Base-by-base conservation (phyloP, 2,113 vertebrate species). In the Eclectus roratus region DNA sequence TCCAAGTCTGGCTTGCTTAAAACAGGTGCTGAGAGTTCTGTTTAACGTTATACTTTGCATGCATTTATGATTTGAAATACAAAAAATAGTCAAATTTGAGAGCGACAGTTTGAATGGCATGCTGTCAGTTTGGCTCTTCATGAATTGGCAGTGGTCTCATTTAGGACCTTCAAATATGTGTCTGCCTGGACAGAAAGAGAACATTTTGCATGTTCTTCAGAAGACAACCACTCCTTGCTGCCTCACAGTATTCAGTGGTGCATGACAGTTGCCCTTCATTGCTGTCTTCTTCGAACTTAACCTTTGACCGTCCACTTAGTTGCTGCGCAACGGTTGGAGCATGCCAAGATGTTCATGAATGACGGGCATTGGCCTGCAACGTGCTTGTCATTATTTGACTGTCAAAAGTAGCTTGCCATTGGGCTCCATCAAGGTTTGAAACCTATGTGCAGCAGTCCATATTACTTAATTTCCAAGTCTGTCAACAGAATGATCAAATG, bases 231-330 rank as follows among this genome's bases (percentile, higher is more conserved):
- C 98, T 98, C 98, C 98, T 98, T 91, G 96, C 97, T 84, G 96
- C 98, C 89, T 95, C 94, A 47, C 98, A 95, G 96, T 91, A 98
- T 95, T 98, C 99, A 98, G 96, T 97, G 98, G 98, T 99, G 99
- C 99, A 98, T 99, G 99, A 99, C 99, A 99, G 99, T 99, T 99
- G 98, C 99, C 99, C 99, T 99, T 99, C 99, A 99, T 98, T 60
- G 98, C 99, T 98, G 99, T 99, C 99, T 99, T 98, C 98, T 98
- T 94, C 97, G 94, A 98, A 98, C 98, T 99, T 99, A 98, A 99
- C 99, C 99, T 99, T 98, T 99, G 99, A 99, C 99, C 98, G 88
- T 96, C 97, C 97, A 85, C 97, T 98, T 97, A 98, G 98, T 97
- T 80, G 94, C 97, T 79, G 97, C 7, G 97, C 97, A 97, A 98